Base-by-base conservation (phyloP, 1,140 invertebrate species). In the Drosophila prosaltans region DNA sequence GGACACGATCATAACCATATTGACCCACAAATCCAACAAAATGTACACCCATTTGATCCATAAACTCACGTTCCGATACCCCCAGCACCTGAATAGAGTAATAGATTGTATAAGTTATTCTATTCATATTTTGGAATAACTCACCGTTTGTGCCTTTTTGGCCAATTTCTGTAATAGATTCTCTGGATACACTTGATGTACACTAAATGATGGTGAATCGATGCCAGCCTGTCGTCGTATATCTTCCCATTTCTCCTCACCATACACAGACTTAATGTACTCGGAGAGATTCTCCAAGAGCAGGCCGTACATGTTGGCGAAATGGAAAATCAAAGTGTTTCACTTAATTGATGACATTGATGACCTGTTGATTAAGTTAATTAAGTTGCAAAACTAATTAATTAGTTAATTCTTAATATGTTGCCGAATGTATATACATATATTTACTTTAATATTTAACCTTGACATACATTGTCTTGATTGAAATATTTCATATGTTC, bases 131-230 rank as follows among this genome's bases (percentile, higher is more conserved):
- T 41, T 48, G 2, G 0, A 51, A 43, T 40, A 6, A 11, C 83
- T 26, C 93, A 97, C 97, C 95, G 97, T 94, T 81, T 97, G 96
- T 2, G 97, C 96, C 77, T 96, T 97, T 83, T 95, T 96, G 0
- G 97, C 97, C 32, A 99, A 93, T 89, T 95, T 94, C 1, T 97
- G 96, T 64, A 99, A 96, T 16, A 98, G 93, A 74, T 95, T 96
- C 92, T 99, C 98, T 0, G 97, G 96, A 93, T 98, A 99, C 10
- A 98, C 96, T 88, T 98, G 96, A 93, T 98, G 97, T 24, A 97
- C 97, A 74, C 96, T 96, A 93, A 99, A 99, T 55, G 96, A 96
- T 1, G 96, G 95, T 74, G 97, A 95, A 74, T 98, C 96, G 1
- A 99, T 95, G 5, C 95, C 94, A 0, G 97, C 97, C 77, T 96